Evolutionary conservation across 1,140 invertebrate species (phyloP).

Genomic region (Stegodyphus mimosarum): DNA sequence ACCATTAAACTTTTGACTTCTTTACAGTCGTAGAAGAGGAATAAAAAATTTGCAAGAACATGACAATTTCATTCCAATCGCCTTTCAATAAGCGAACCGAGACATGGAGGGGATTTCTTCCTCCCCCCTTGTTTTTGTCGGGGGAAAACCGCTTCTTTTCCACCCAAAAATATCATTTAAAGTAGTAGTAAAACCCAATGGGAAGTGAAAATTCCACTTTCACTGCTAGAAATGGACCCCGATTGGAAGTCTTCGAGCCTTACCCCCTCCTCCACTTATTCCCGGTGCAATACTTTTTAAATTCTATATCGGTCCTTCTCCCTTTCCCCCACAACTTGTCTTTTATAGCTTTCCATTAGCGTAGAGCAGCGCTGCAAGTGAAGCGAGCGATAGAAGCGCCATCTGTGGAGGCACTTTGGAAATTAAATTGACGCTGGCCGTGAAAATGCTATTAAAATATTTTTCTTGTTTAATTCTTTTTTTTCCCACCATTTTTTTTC

Average conservation of each 20-base stretch:
- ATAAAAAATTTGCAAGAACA: too few species aligned
- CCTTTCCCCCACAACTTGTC: neutral
- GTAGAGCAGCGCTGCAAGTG: conserved; percentile 1
- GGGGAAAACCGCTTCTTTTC: neutral
- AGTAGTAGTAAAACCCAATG: conserved; percentile 11
- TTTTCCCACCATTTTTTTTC: neutral
- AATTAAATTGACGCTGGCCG: conserved; percentile 44
- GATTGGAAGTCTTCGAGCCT: neutral
- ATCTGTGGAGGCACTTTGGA: conserved; percentile 50
- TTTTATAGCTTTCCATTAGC: conserved; percentile 42
- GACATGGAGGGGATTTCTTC: too few species aligned
- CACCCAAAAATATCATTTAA: conserved; percentile 3
- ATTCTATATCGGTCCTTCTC: neutral
- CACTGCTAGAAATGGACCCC: neutral
- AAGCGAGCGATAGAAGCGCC: conserved; percentile 27
- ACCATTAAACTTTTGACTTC: too few species aligned
- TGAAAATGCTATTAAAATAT: conserved; percentile 23
- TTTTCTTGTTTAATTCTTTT: neutral
- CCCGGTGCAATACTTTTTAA: conserved; percentile 5
- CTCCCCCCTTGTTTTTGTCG: too few species aligned
- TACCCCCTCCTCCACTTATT: neutral
- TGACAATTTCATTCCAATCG: too few species aligned
- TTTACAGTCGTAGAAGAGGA: too few species aligned
- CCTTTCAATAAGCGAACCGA: too few species aligned
- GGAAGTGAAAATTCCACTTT: conserved; percentile 28